A percentile compares a stretch with the other conserved stretches of the same genome.
Evolutionary conservation across 2,113 vertebrate genomes (phyloP).

Genomic region (Saimiri boliviensis): DNA sequence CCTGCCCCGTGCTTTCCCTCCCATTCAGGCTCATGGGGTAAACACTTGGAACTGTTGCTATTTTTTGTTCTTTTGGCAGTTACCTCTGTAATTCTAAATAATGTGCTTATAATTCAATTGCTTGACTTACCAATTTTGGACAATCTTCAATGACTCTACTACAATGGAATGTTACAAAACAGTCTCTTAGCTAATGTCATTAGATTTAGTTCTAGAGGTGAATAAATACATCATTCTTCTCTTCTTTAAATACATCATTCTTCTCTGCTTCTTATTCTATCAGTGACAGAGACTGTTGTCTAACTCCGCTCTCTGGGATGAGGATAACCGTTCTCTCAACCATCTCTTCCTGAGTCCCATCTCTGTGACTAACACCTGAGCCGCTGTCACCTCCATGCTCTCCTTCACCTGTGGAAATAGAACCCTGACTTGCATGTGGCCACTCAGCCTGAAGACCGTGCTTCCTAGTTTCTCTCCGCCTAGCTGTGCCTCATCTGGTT

Average conservation of each 20-base stretch:
- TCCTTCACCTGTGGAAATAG: background rate
- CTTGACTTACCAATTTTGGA: background rate
- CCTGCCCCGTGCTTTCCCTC: too few relatives aligned
- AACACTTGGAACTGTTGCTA: background rate
- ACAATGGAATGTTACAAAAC: background rate
- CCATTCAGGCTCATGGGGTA: background rate
- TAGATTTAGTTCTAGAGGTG: background rate
- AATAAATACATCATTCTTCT: background rate
- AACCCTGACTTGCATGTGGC: background rate
- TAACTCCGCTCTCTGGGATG: background rate
- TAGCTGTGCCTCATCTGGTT: background rate
- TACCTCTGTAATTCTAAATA: background rate
- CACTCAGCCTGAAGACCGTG: background rate
- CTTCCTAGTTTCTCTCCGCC: background rate
- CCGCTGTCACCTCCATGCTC: background rate
- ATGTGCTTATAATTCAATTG: background rate
- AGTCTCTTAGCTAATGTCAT: background rate
- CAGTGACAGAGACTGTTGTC: background rate
- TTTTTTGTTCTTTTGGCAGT: background rate
- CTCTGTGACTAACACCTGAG: background rate
- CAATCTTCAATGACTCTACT: background rate
- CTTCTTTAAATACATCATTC: background rate
- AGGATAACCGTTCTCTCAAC: background rate
- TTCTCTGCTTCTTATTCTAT: background rate
- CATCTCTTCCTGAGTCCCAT: background rate